These are phyloP conservation scores for Mesoligia furuncula DNA, from an alignment of 2,888 invertebrate genomes.

Conservation along the genomic window DNA sequence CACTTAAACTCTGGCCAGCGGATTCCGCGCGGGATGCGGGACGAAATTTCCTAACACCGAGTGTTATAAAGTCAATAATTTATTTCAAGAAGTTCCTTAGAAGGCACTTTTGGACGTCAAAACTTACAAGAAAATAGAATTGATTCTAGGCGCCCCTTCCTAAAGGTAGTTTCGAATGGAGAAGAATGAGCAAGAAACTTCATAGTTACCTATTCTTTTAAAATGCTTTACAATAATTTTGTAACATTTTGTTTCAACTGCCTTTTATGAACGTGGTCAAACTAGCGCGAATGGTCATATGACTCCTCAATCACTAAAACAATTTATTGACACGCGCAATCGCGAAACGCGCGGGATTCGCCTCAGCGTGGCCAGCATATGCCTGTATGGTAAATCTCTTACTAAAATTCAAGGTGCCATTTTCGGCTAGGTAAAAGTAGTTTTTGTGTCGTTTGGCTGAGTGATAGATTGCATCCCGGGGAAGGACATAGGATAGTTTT, in stretches of 20 bases:
- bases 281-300: neutral
- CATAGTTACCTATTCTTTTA: too few species aligned
- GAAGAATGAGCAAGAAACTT: too few species aligned
- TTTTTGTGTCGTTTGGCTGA: conserved; percentile 14
- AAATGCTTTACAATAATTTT: too few species aligned
- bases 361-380: neutral
- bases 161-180: too few species aligned
- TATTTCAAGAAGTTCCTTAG: neutral
- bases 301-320: neutral
- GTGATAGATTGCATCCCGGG: too few species aligned
- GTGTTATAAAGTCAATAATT: neutral
- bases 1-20: neutral
- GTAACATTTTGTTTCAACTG: neutral
- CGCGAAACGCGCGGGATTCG: too few species aligned
- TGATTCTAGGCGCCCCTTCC: neutral
- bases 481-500: too few species aligned
- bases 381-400: neutral
- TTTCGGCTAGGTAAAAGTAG: conserved; percentile 10
- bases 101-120: neutral
- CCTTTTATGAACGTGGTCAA: neutral
- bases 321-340: neutral
- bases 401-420: conserved; percentile 7
- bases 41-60: neutral
- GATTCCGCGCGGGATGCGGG: neutral
- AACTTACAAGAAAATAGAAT: neutral